Percentiles rank a stretch among this genome's conserved stretches.
Evolutionary conservation across 2,888 invertebrate genomes (phyloP).

Genomic region (Scaptomyza parva): DNA sequence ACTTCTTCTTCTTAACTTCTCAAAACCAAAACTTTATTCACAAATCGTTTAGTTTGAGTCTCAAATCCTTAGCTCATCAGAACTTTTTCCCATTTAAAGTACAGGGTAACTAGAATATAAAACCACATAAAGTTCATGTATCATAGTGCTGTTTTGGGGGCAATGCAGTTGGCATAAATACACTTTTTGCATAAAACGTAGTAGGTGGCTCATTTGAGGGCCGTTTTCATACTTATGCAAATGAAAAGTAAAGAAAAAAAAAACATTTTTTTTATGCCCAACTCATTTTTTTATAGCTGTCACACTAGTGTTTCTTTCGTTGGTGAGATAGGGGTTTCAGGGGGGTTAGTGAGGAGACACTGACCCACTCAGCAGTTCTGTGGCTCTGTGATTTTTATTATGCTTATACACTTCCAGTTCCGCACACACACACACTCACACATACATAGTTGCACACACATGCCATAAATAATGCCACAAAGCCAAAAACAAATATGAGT

Average conservation of each 20-base stretch:
- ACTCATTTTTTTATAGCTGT: constrained; percentile 53
- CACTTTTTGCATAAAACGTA: constrained; percentile 14
- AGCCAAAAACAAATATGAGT: constrained; percentile 75
- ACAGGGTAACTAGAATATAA: constrained; percentile 22
- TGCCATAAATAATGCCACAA: constrained; percentile 72
- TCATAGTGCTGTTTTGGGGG: constrained; percentile 19
- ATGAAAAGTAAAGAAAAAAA: constrained; percentile 63
- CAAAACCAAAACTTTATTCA: no score
- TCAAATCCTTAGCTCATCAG: not conserved
- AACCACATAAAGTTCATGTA: constrained; percentile 18
- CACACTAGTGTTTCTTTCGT: constrained; percentile 22
- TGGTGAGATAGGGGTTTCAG: no score
- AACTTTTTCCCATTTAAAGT: not conserved
- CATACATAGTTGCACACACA: not conserved
- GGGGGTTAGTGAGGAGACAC: not conserved
- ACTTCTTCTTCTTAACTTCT: no score
- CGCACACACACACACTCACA: not conserved
- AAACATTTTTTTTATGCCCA: constrained; percentile 50
- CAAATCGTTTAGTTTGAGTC: no score
- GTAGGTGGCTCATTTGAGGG: constrained; percentile 17
- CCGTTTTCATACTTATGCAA: constrained; percentile 65
- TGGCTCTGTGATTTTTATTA: constrained; percentile 40
- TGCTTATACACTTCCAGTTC: constrained; percentile 6
- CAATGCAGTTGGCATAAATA: constrained; percentile 27
- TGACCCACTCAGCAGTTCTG: constrained; percentile 56